Evolutionary conservation across 1,140 invertebrate genomes (phyloP).

Genomic region (Hypsibius dujardini): DNA sequence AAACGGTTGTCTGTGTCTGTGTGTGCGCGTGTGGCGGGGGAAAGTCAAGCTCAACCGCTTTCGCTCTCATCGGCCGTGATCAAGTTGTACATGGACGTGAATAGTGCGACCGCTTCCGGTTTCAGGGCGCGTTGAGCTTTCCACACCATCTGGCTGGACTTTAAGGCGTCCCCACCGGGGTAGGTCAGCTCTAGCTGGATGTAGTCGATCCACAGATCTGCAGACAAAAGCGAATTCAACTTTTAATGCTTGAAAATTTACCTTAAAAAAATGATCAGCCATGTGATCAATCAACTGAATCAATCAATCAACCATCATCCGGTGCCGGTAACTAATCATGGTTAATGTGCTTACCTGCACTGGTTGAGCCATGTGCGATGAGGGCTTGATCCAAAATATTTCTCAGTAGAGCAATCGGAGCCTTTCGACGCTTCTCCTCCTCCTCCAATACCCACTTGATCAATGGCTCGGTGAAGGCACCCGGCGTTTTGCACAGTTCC

Average conservation of each 20-base stretch:
- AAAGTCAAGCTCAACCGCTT: neutral
- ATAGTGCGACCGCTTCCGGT: slow-evolving; percentile 16
- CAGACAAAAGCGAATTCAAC: slow-evolving; percentile 16
- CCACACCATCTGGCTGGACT: slow-evolving; percentile 33
- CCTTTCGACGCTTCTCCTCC: slow-evolving; percentile 23
- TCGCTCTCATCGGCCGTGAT: neutral
- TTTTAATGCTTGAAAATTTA: neutral
- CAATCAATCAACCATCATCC: too few species aligned
- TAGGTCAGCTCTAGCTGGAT: slow-evolving; percentile 39
- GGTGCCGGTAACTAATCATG: too few species aligned
- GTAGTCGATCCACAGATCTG: slow-evolving; percentile 42
- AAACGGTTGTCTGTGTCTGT: neutral
- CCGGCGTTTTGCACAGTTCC: neutral
- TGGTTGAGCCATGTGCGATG: slow-evolving; percentile 24
- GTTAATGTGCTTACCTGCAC: slow-evolving; percentile 26
- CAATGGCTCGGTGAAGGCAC: neutral
- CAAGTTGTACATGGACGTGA: neutral
- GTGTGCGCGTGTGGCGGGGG: neutral
- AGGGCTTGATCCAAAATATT: slow-evolving; percentile 27
- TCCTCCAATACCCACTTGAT: slow-evolving; percentile 28
- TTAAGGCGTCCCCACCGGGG: slow-evolving; percentile 31
- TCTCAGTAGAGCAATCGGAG: slow-evolving; percentile 24
- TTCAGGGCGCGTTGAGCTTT: slow-evolving; percentile 37
- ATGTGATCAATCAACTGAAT: slow-evolving; percentile 11
- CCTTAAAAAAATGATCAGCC: slow-evolving; percentile 10